Base-by-base conservation (phyloP, 2,113 vertebrate species). In the Pterocles orientalis region DNA sequence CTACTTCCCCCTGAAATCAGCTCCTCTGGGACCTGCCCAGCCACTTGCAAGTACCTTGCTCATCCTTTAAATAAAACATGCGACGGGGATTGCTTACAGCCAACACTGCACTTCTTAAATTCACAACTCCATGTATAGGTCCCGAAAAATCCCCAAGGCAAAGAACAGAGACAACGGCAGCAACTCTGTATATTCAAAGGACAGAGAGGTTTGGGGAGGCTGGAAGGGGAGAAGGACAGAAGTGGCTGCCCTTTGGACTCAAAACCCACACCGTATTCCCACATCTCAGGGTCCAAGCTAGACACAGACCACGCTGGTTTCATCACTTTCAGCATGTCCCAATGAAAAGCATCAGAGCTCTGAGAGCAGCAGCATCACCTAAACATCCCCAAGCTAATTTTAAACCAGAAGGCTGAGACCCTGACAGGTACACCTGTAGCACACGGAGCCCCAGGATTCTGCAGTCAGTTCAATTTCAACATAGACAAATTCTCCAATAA, bases 391-490 rank as follows among this genome's bases (percentile, higher is more conserved):
- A 0, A 86, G 25, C 6, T 83, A 25, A 34, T 56, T 51, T 80
- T 17, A 79, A 85, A 45, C 0, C 16, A 79, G 70, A 26, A 54
- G 62, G 14, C 14, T 47, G 61, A 71, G 88, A 90, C 31, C n/a
- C 17, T 24, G 54, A 56, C 34, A 50, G 8, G 18, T 15, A 19
- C 5, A 57, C 4, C 2, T 0, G 0, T 5, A 4, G 23, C 1
- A 53, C 0, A 0, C 9, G 9, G 21, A 75, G 33, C 21, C 62
- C 50, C 2, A 2, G 31, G 18, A 39, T 43, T 43, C 34, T 23
- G n/a, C 29, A 26, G 26, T 33, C 18, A 0, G 58, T 36, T 24
- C 1, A 0, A 24, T 18, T 69, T 68, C 71, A 61, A 10, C 0
- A 1, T 0, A 60, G 57, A 28, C n/a, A 70, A 86, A 60, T 19